Conservation (phyloP, 2,888 invertebrate species). For the Drosophila trichaetosa region DNA sequence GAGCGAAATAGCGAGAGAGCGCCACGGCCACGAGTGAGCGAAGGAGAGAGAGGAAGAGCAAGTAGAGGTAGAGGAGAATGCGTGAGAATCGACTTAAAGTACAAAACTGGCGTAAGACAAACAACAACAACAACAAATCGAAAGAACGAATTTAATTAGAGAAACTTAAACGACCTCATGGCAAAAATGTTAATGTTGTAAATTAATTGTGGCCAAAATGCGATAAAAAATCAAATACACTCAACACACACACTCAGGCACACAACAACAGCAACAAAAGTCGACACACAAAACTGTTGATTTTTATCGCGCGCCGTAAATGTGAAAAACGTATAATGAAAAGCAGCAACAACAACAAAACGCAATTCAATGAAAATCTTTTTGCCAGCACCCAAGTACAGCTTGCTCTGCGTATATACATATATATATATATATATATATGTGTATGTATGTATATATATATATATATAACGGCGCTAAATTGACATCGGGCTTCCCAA, state of each 20-base stretch:
- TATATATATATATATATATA: neutral
- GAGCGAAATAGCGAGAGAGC: conserved; percentile 20
- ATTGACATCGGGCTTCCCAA: conserved; percentile 64
- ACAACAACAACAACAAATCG: conserved; percentile 19
- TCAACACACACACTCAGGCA: neutral
- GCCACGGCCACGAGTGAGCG: conserved; percentile 1
- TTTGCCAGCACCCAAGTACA: conserved; percentile 52
- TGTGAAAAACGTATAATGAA: conserved; percentile 45
- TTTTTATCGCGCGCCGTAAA: conserved; percentile 65
- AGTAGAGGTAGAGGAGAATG: conserved; percentile 29
- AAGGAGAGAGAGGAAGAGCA: conserved; percentile 24
- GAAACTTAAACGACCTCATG: conserved; percentile 52
- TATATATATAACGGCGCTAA: conserved; percentile 49
- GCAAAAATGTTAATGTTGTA: conserved; percentile 69
- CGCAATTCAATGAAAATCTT: conserved; percentile 67
- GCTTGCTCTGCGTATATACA: conserved; percentile 9
- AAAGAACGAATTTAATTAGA: conserved; percentile 46
- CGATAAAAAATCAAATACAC: conserved; percentile 45
- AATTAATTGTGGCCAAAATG: conserved; percentile 65
- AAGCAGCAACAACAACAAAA: conserved; percentile 34
- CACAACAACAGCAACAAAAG: conserved; percentile 14
- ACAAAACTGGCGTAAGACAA: conserved; percentile 65
- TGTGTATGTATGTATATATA: conserved; percentile 1
- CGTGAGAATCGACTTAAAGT: conserved; percentile 51
- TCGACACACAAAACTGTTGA: conserved; percentile 60